These are phyloP conservation scores for Diacarnus erythraeanus DNA, from an alignment of 37 sponge, comb jelly and placozoan genomes.

Conservation along the genomic window DNA sequence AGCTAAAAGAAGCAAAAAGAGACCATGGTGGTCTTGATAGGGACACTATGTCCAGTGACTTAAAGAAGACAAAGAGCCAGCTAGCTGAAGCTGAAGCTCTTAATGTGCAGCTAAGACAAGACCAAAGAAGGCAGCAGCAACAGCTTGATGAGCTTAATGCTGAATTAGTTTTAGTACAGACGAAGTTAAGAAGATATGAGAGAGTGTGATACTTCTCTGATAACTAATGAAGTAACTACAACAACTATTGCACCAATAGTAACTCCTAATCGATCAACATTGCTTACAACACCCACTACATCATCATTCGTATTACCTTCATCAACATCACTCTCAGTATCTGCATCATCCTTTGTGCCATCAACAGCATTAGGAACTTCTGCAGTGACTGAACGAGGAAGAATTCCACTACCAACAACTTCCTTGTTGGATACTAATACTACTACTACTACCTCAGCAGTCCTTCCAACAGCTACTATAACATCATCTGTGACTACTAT, in stretches of 20 bases:
- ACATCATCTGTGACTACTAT: background rate
- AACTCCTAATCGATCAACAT: too few species aligned
- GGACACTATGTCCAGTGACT: too few species aligned
- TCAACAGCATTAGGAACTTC: background rate
- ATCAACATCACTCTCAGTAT: background rate
- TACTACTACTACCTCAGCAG: background rate
- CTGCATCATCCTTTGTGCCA: background rate
- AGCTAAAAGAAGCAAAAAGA: background rate
- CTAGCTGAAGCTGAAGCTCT: background rate
- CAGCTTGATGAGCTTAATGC: slow-evolving; percentile 1
- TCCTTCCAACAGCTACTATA: background rate
- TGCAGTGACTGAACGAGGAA: background rate
- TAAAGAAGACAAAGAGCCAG: background rate
- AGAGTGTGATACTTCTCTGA: background rate
- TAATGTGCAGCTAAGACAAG: background rate
- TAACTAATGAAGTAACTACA: background rate
- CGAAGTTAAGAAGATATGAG: background rate
- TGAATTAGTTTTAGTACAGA: background rate
- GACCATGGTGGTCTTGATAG: background rate
- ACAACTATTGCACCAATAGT: background rate
- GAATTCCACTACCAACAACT: background rate
- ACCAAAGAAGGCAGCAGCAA: background rate
- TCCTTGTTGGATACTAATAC: background rate
- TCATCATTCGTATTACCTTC: too few species aligned
- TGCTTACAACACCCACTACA: too few species aligned